phyloP scores from a whole-genome alignment of 2,113 vertebrate genomes.

The Anolis carolinensis region DNA sequence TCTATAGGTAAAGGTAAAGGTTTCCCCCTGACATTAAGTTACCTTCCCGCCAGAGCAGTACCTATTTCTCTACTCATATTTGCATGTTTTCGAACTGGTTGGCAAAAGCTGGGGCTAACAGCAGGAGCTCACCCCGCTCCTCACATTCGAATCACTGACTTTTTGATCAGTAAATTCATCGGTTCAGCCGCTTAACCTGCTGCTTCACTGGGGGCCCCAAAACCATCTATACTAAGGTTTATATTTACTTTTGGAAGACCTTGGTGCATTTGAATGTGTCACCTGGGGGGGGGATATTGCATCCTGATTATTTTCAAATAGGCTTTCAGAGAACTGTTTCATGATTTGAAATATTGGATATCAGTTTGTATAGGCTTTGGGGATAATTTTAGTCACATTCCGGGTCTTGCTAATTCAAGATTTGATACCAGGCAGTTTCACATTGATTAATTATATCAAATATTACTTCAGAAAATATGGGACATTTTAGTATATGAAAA shows the following conservation, averaged over 20 bases:
- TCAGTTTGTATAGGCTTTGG: background rate
- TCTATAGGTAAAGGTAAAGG: too few relatives aligned
- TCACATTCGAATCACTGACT: too few relatives aligned
- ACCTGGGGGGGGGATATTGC: background rate
- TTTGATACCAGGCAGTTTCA: background rate
- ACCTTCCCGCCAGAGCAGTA: too few relatives aligned
- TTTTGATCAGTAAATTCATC: too few relatives aligned
- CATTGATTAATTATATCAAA: background rate
- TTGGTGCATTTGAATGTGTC: background rate
- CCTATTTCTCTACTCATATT: too few relatives aligned
- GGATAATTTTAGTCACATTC: background rate
- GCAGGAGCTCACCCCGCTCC: too few relatives aligned
- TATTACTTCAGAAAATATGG: background rate
- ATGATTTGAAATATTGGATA: background rate
- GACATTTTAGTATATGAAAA: background rate
- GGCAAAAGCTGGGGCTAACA: too few relatives aligned
- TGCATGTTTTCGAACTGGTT: too few relatives aligned
- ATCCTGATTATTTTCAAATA: background rate
- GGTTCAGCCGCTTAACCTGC: too few relatives aligned
- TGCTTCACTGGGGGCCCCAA: too few relatives aligned
- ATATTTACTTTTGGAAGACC: background rate
- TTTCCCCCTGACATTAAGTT: too few relatives aligned
- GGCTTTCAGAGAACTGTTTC: constrained; percentile 1
- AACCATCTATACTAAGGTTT: background rate
- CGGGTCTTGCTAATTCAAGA: background rate